A percentile compares a stretch with the other conserved stretches of the same genome.
phyloP scores from a whole-genome alignment of 2,888 invertebrate species.

The Eubasilissa splendida region DNA sequence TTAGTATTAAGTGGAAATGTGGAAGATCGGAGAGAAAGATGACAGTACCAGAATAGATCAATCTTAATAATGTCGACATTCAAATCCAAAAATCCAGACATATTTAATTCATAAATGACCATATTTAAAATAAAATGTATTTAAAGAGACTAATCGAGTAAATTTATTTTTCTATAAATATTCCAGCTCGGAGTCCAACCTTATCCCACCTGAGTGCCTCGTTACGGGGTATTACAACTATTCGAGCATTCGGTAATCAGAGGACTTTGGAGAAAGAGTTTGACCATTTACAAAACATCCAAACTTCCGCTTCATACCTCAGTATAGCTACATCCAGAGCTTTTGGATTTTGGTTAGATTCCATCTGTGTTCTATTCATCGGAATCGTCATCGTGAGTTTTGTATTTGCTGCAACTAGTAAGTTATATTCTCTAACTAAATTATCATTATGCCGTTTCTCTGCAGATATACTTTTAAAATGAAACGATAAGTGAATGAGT shows the following conservation, averaged over 20 bases:
- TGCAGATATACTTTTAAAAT: too few relatives aligned
- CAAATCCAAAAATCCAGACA: too few relatives aligned
- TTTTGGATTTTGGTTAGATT: constrained; percentile 78
- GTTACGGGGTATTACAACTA: constrained; percentile 84
- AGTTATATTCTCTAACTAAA: constrained; percentile 33
- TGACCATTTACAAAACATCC: constrained; percentile 75
- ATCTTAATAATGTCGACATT: too few relatives aligned
- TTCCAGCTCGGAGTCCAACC: constrained; percentile 85
- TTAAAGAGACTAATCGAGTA: too few relatives aligned
- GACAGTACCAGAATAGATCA: too few relatives aligned
- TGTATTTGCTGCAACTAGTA: constrained; percentile 64
- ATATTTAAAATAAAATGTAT: too few relatives aligned
- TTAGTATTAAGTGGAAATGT: too few relatives aligned
- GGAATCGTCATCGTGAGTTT: constrained; percentile 78
- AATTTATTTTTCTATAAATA: not conserved
- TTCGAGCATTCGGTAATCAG: constrained; percentile 83
- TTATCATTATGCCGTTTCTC: too few relatives aligned
- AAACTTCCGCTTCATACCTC: constrained; percentile 79
- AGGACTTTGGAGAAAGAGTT: constrained; percentile 75
- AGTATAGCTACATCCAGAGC: constrained; percentile 77
- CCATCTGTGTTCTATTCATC: constrained; percentile 77
- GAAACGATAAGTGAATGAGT: too few relatives aligned
- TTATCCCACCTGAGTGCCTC: constrained; percentile 87
- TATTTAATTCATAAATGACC: too few relatives aligned
- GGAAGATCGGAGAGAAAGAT: too few relatives aligned